Conservation (phyloP, 2,888 invertebrate genomes). For the Chorisops tibialis region DNA sequence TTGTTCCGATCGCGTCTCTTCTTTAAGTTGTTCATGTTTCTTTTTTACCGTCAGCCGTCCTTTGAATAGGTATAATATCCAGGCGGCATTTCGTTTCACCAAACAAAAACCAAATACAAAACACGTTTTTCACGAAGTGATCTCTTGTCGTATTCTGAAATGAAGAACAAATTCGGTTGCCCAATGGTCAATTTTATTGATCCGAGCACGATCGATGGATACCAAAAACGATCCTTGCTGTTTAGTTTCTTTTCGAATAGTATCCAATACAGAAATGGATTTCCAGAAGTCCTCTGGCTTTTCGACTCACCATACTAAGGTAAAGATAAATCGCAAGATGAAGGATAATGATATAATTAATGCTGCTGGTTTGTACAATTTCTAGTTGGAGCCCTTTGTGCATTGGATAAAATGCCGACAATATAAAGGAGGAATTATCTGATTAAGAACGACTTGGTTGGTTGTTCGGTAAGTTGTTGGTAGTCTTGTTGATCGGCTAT, state of each 20-base stretch:
- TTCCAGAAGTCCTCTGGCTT: conserved; percentile 10
- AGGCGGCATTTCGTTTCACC: conserved; percentile 8
- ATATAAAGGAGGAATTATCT: conserved; percentile 30
- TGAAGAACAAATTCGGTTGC: conserved; percentile 24
- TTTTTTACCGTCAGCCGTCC: neutral
- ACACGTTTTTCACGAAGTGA: too few species aligned
- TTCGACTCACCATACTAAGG: conserved; percentile 16
- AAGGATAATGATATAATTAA: conserved; percentile 49
- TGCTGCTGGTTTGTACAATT: conserved; percentile 40
- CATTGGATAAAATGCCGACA: conserved; percentile 29
- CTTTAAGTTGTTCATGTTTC: neutral
- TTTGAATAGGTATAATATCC: neutral
- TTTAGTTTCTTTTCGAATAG: neutral
- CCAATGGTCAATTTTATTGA: conserved; percentile 25
- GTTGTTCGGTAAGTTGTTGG: neutral
- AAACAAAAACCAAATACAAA: conserved; percentile 6
- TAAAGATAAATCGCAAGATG: conserved; percentile 45
- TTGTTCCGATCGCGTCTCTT: conserved; percentile 1
- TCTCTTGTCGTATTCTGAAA: conserved; percentile 19
- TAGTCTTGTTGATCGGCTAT: neutral
- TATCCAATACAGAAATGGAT: neutral
- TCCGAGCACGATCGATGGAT: conserved; percentile 20
- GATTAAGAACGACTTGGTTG: conserved; percentile 30
- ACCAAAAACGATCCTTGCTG: conserved; percentile 1
- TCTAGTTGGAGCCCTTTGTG: conserved; percentile 36